A percentile compares a stretch with the other conserved stretches of the same genome.
phyloP scores from a whole-genome alignment of 2,888 invertebrate genomes.

The Orgyia antiqua region DNA sequence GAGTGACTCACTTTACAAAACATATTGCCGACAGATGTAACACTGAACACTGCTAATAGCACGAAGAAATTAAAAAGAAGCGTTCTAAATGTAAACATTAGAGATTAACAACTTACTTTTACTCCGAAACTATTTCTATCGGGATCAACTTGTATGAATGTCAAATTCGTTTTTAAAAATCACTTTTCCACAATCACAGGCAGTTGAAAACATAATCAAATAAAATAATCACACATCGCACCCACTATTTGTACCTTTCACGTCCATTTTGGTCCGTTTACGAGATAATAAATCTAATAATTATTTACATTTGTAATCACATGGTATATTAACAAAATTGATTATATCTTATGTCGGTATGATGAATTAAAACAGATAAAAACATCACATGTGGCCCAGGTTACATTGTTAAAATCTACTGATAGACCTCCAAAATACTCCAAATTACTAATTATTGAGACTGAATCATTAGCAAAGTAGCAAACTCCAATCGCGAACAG shows the following conservation, averaged over 20 bases:
- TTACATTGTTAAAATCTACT: constrained; percentile 21
- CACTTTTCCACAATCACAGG: constrained; percentile 21
- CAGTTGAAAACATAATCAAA: constrained; percentile 24
- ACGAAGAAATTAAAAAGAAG: too few species aligned
- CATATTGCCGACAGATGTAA: constrained; percentile 22
- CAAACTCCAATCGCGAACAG: too few species aligned
- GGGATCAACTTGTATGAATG: constrained; percentile 5
- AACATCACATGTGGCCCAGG: constrained; percentile 40
- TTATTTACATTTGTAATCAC: constrained; percentile 65
- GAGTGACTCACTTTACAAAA: constrained; percentile 15
- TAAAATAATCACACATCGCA: constrained; percentile 48
- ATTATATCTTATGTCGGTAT: constrained; percentile 28
- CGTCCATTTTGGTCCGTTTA: constrained; percentile 60
- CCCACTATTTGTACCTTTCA: constrained; percentile 52
- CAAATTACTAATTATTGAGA: too few species aligned
- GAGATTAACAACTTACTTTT: constrained; percentile 21
- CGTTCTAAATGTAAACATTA: constrained; percentile 19
- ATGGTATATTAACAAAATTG: constrained; percentile 39
- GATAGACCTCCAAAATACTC: too few species aligned
- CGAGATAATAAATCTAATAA: constrained; percentile 45
- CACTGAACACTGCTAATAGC: constrained; percentile 3
- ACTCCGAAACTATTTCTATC: background rate
- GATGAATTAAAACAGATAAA: constrained; percentile 28
- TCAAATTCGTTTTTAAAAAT: constrained; percentile 18
- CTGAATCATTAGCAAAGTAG: too few species aligned